Evolutionary conservation across 2,888 invertebrate genomes (phyloP).

Genomic region (Heliconius erato): DNA sequence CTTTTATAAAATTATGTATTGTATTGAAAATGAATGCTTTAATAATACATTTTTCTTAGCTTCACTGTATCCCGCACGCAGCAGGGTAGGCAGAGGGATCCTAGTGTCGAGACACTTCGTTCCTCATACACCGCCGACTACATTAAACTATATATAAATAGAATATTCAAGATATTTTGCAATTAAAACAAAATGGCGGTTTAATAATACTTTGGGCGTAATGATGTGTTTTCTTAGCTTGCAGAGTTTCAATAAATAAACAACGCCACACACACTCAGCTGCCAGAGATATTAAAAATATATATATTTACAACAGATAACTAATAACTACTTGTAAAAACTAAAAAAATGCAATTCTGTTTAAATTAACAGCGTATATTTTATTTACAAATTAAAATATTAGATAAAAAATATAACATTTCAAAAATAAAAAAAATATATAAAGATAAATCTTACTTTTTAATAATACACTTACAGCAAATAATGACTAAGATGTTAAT

Average conservation of each 20-base stretch:
- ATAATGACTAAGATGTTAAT: neutral
- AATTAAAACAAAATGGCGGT: neutral
- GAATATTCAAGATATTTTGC: neutral
- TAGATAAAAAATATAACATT: slow-evolving; percentile 2
- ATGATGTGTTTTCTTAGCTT: neutral
- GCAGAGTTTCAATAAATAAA: neutral
- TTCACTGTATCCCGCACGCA: too few relatives aligned
- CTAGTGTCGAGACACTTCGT: too few relatives aligned
- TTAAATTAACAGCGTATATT: neutral
- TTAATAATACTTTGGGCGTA: neutral
- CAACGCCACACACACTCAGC: neutral
- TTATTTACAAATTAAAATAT: slow-evolving; percentile 1
- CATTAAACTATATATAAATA: too few relatives aligned
- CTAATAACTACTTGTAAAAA: slow-evolving; percentile 7
- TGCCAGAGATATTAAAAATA: neutral
- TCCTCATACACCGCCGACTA: too few relatives aligned
- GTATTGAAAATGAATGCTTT: neutral
- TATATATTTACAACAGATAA: neutral
- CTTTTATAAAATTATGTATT: neutral
- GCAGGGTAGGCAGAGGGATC: too few relatives aligned
- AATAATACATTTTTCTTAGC: neutral
- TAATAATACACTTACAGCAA: neutral
- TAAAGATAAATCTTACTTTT: neutral
- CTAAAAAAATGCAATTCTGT: slow-evolving; percentile 25
- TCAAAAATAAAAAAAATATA: neutral